Evolutionary conservation across 2,113 vertebrate genomes (phyloP).

Genomic region (Dascyllus trimaculatus): DNA sequence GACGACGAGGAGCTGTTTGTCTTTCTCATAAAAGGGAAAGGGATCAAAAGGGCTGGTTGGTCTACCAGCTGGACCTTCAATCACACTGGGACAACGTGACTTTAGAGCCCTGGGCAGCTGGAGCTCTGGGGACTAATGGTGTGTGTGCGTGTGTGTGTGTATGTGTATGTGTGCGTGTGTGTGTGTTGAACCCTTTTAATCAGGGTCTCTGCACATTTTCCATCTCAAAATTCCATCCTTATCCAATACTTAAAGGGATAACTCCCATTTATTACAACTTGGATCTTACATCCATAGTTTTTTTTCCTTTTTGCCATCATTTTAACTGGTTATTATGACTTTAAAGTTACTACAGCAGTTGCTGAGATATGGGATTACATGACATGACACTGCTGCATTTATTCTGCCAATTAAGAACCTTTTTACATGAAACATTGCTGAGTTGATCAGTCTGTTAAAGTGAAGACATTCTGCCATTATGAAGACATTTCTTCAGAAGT

Average conservation of each 20-base stretch:
- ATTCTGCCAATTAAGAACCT: neutral
- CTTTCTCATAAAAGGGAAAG: slow-evolving; percentile 83
- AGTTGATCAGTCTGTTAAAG: too few species aligned
- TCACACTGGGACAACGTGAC: slow-evolving; percentile 78
- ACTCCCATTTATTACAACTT: neutral
- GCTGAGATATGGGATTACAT: neutral
- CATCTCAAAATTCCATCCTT: slow-evolving; percentile 8
- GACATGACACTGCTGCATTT: too few species aligned
- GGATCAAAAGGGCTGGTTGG: slow-evolving; percentile 79
- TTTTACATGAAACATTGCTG: too few species aligned
- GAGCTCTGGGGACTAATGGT: slow-evolving; percentile 54
- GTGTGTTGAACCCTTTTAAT: slow-evolving; percentile 45
- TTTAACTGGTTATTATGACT: neutral
- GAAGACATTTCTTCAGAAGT: too few species aligned
- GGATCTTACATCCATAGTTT: neutral
- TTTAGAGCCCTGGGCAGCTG: slow-evolving; percentile 79
- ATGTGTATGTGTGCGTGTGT: slow-evolving; percentile 6
- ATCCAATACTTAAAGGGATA: slow-evolving; percentile 6
- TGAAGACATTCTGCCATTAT: too few species aligned
- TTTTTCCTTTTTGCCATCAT: neutral
- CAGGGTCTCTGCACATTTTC: slow-evolving; percentile 22
- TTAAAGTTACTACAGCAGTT: neutral
- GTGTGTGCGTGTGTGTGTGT: slow-evolving; percentile 48
- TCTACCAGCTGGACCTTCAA: slow-evolving; percentile 82
- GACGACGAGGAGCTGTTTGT: slow-evolving; percentile 80